These are phyloP conservation scores for Spondyliosoma cantharus DNA, from an alignment of 2,797 vertebrate species.

Conservation along the genomic window DNA sequence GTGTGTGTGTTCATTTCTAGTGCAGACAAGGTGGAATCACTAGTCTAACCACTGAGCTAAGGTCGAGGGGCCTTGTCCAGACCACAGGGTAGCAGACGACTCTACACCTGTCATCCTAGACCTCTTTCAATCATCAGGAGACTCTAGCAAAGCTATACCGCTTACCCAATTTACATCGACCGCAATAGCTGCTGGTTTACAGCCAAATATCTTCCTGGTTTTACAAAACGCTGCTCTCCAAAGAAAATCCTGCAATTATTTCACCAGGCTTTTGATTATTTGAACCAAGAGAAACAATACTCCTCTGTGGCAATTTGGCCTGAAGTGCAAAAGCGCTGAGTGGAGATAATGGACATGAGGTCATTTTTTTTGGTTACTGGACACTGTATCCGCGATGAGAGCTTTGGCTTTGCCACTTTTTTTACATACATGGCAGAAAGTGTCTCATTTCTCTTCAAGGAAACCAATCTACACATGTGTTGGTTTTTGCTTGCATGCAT, in stretches of 20 bases:
- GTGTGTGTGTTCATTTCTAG: conserved; percentile 28
- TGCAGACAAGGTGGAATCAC: conserved; percentile 59
- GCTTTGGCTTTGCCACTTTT: conserved; percentile 40
- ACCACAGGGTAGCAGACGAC: conserved; percentile 58
- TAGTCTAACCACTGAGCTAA: conserved; percentile 53
- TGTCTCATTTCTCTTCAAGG: conserved; percentile 3
- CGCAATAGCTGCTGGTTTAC: conserved; percentile 47
- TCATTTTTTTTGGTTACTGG: conserved; percentile 67
- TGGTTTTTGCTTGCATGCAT: conserved; percentile 17
- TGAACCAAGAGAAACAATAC: conserved; percentile 60
- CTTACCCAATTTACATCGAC: conserved; percentile 60
- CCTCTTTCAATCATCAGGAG: conserved; percentile 54
- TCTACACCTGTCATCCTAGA: conserved; percentile 70
- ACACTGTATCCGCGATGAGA: conserved; percentile 48
- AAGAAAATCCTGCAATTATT: conserved; percentile 59
- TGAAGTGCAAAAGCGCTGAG: conserved; percentile 39
- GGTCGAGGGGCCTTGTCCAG: conserved; percentile 48
- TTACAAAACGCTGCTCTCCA: conserved; percentile 32
- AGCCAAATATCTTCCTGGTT: conserved; percentile 45
- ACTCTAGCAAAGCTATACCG: conserved; percentile 48
- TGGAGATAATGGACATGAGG: conserved; percentile 68
- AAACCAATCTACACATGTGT: conserved; percentile 3
- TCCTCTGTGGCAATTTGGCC: conserved; percentile 53
- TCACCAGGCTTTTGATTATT: conserved; percentile 53
- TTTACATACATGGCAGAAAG: conserved; percentile 51